Conservation (phyloP, 2,888 invertebrate species). For the Tetanocera ferruginea region DNA sequence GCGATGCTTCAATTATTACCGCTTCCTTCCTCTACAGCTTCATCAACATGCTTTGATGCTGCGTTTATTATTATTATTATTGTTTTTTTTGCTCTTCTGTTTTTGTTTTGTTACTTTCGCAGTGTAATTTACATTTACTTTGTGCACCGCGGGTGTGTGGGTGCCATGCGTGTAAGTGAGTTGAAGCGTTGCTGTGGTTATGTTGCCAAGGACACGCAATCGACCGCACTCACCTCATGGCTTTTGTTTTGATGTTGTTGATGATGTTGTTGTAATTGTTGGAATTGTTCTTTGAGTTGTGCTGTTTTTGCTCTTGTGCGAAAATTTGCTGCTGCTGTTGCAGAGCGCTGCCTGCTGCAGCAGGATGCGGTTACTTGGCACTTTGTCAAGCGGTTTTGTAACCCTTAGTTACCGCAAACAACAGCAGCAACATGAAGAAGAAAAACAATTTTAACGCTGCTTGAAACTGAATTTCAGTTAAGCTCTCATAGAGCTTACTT, state of each 20-base stretch:
- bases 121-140: neutral
- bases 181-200: constrained; percentile 7
- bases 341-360: neutral
- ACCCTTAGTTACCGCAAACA: constrained; percentile 23
- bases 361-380: constrained; percentile 36
- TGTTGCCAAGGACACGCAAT: constrained; percentile 21
- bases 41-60: neutral
- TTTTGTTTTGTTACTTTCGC: neutral
- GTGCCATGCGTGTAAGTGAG: neutral
- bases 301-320: neutral
- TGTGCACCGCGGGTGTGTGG: constrained; percentile 2
- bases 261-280: too few species aligned
- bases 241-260: constrained; percentile 14
- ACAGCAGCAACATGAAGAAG: neutral
- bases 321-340: neutral
- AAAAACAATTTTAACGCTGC: constrained; percentile 38
- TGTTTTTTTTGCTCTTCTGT: neutral
- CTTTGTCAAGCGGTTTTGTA: constrained; percentile 28
- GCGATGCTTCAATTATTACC: constrained; percentile 13
- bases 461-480: too few species aligned
- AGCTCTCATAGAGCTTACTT: too few species aligned
- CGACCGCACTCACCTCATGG: neutral
- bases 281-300: neutral
- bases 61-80: constrained; percentile 12
- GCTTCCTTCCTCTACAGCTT: neutral